Base-by-base conservation (phyloP, 92 coral and sea anemone genomes). In the Isaurus tuberculatus region DNA sequence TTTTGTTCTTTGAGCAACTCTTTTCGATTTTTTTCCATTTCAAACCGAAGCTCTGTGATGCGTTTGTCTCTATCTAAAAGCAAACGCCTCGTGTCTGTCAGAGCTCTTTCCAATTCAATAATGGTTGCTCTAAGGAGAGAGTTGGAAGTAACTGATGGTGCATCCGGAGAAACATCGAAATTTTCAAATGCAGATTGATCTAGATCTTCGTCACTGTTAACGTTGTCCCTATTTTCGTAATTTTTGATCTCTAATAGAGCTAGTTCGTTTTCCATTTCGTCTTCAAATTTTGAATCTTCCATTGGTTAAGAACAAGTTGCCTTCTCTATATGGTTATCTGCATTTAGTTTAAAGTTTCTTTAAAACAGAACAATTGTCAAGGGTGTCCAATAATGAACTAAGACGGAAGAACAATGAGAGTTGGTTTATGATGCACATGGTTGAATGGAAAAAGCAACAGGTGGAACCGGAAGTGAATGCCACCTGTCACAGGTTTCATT, bases 41-140 rank as follows among this genome's bases (percentile, higher is more conserved):
- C 98, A 20, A 87, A 90, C 43, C 99, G 84, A 27, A 97, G 84
- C 13, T 79, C 83, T 23, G 85, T 74, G 68, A 89, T 94, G 15
- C 92, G 97, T 15, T 94, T 91, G 87, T 97, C 99, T n/a, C 99
- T 69, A 30, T 93, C 95, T 51, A 90, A 86, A 17, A 97, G 31
- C 32, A 97, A 77, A 43, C 92, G 73, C 53, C 99, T 78, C 10
- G 99, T 92, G 83, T 97, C 99, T 37, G 87, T 89, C 23, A 94
- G 73, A 23, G 98, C 99, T 40, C 99, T 87, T 79, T 97, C 99
- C 64, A 97, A 55, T 71, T 97, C 99, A 60, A 95, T 85, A 30
- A 97, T 91, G 31, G 99, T 97, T 10, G 97, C 94, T 75, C 99
- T 73, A 17, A 97, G 89, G 30, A 94, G 85, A 1, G 98, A 91